phyloP scores from a whole-genome alignment of 2,888 invertebrate species.

The Endomychus coccineus region DNA sequence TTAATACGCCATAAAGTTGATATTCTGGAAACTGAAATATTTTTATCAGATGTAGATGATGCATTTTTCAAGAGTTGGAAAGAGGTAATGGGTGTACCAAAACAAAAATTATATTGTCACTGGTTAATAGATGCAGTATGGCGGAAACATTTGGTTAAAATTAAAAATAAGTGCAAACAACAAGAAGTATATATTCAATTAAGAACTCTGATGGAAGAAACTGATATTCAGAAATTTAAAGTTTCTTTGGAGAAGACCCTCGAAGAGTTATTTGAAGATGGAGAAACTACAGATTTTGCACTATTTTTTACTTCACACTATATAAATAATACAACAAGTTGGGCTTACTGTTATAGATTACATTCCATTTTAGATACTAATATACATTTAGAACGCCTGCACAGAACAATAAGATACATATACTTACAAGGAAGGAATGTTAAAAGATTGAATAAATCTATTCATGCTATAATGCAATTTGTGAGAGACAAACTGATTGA shows the following conservation, averaged over 20 bases:
- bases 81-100: constrained; percentile 17
- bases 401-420: constrained; percentile 22
- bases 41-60: constrained; percentile 26
- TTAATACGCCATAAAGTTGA: constrained; percentile 16
- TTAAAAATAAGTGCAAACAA: constrained; percentile 19
- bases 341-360: constrained; percentile 23
- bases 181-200: constrained; percentile 17
- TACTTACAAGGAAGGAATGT: constrained; percentile 24
- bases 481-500: constrained; percentile 24
- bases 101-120: constrained; percentile 21
- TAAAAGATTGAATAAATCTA: constrained; percentile 22
- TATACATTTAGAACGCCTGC: constrained; percentile 27
- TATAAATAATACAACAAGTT: constrained; percentile 13
- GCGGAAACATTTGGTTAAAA: constrained; percentile 22
- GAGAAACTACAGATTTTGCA: constrained; percentile 18
- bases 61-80: constrained; percentile 25
- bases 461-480: constrained; percentile 24
- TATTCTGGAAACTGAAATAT: constrained; percentile 17
- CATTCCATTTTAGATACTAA: constrained; percentile 25
- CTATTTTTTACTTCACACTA: constrained; percentile 19
- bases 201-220: constrained; percentile 18
- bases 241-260: constrained; percentile 13
- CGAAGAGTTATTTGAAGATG: constrained; percentile 14
- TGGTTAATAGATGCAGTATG: constrained; percentile 28
- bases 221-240: constrained; percentile 16